These are phyloP conservation scores for pig (Sus scrofa) DNA, from an alignment of 2,113 vertebrate species.

Conservation along the genomic window DNA sequence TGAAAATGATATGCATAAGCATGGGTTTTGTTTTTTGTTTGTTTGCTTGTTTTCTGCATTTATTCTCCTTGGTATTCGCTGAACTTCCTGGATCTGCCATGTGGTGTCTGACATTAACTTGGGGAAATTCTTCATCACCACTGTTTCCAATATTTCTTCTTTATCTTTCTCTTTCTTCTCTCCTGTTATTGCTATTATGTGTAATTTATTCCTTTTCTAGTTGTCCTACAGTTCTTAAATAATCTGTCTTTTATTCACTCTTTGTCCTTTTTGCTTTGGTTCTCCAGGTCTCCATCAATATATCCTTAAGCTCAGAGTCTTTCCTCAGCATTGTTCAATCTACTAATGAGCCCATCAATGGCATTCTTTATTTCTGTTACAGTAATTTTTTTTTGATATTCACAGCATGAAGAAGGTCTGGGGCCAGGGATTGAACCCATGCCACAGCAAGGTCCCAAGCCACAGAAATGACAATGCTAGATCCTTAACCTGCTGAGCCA, in stretches of 20 bases:
- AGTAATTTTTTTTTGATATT: not conserved
- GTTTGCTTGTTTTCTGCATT: not conserved
- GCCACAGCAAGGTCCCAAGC: too few species aligned
- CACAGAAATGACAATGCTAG: too few species aligned
- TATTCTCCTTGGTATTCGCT: not conserved
- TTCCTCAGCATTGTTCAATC: not conserved
- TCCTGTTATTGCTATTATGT: not conserved
- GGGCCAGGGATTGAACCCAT: too few species aligned
- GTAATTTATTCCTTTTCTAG: not conserved
- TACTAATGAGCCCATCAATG: not conserved
- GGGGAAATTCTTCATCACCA: not conserved
- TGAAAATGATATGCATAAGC: not conserved
- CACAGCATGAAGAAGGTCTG: too few species aligned
- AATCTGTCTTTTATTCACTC: not conserved
- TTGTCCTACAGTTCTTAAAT: not conserved
- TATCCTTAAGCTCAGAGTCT: not conserved
- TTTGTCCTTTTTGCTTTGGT: not conserved
- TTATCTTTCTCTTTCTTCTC: not conserved
- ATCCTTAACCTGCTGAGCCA: too few species aligned
- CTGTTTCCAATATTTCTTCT: constrained; percentile 10
- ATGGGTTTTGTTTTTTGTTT: not conserved
- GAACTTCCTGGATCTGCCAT: not conserved
- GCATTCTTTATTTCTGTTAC: not conserved
- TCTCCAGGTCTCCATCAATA: not conserved
- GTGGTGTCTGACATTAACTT: not conserved